A percentile compares a stretch with the other conserved stretches of the same genome.
Conservation (phyloP, 2,888 invertebrate species). For the Polyommatus icarus region DNA sequence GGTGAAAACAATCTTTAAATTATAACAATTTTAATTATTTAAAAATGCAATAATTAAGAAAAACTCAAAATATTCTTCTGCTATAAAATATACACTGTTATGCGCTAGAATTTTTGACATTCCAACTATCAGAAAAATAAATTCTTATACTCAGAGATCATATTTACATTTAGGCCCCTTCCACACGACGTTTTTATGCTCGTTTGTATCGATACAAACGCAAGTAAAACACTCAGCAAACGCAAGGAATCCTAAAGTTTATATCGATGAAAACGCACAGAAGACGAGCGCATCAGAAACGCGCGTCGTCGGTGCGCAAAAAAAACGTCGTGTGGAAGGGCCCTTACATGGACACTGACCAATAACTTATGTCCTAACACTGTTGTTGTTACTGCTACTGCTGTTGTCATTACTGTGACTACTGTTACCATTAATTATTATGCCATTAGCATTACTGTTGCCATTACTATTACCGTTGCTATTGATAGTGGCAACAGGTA, state of each 20-base stretch:
- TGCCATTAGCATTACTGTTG: not conserved
- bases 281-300: too few species aligned
- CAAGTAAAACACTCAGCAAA: too few species aligned
- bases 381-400: not conserved
- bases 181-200: too few species aligned
- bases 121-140: not conserved
- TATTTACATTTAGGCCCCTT: not conserved
- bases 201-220: too few species aligned
- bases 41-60: not conserved
- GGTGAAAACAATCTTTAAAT: not conserved
- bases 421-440: not conserved
- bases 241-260: too few species aligned
- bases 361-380: not conserved
- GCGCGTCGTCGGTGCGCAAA: too few species aligned
- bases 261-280: too few species aligned
- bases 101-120: not conserved
- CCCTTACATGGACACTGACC: not conserved
- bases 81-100: not conserved
- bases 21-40: not conserved
- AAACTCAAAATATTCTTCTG: not conserved
- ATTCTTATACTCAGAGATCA: conserved; percentile 3
- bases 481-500: conserved; percentile 47
- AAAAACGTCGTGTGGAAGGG: too few species aligned
- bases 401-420: not conserved
- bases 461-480: not conserved